Evolutionary conservation across 35 echinoderm and acorn worm genomes (phyloP), one percentile per base, ranked within the genome.

Genomic region (Ophiothrix spiculata): DNA sequence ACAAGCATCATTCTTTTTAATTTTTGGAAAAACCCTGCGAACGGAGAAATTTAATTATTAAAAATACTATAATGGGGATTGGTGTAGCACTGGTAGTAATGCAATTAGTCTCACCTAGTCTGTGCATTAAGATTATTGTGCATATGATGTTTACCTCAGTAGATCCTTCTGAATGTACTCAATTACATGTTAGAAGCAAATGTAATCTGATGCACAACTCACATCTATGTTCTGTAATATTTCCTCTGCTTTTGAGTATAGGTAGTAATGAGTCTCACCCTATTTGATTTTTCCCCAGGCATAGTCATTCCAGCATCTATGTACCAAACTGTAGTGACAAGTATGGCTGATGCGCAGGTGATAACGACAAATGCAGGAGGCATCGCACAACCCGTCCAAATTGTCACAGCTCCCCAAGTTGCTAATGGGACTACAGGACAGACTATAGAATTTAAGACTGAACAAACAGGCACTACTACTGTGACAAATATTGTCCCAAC

Each of bases 301-400:
- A 93, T 97, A 39, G 94, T 97, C 11, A 97, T 97, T 6, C 94
- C 94, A 41, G 87, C 94, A 1, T 92, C 91, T 35, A 83, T 97
- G 35, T 97, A 97, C 45, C 94, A 93, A 37, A 92, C 86, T 15
- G 84, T 92, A 42, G 92, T 91, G 36, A 87, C 88, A 21, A 90
- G 92, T 56, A 84, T 84, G 81, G 6, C 60, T 14, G 90, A 92
- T 32, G 90, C 84, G 49, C 90, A 92, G 39, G 84, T 85, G 38
- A 87, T 92, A 25, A 69, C 60, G 23, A 25, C 60, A 1, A 10
- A 69, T 10, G 60, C 60, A 69, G 23, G 10, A 32, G 80, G 33
- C 39, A 38, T 46, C 31, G 21, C 2, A 29, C 80, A 82, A 45
- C 80, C 40, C 2, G 31, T 82, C 3, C 80, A 82, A 19, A 39